These are phyloP conservation scores for Lichenostomus cassidix DNA, from an alignment of 2,113 vertebrate species.

Conservation along the genomic window DNA sequence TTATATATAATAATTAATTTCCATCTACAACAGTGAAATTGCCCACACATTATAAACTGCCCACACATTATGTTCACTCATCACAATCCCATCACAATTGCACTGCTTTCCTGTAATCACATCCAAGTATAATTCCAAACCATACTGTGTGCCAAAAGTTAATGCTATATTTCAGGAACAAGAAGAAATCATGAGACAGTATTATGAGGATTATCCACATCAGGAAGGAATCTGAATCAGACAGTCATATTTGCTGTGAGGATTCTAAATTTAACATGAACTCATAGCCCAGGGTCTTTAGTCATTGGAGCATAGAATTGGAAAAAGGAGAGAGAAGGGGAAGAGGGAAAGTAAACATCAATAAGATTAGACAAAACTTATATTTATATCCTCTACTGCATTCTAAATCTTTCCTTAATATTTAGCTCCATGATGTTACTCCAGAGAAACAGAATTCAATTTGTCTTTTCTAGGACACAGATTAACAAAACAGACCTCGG, in stretches of 20 bases:
- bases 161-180: neutral
- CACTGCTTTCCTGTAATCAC: neutral
- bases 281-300: neutral
- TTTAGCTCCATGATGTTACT: neutral
- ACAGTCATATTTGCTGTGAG: neutral
- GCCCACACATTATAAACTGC: neutral
- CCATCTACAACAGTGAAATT: neutral
- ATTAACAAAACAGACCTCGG: neutral
- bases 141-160: neutral
- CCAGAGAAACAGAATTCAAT: neutral
- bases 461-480: neutral
- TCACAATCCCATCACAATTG: neutral
- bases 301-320: neutral
- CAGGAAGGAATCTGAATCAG: constrained; percentile 21
- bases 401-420: neutral
- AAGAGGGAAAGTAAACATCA: constrained; percentile 19
- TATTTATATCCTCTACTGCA: neutral
- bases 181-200: constrained; percentile 1
- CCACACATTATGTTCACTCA: neutral
- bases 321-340: neutral
- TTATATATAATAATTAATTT: neutral
- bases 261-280: constrained; percentile 35
- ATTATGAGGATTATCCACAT: constrained; percentile 11
- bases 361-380: neutral
- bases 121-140: neutral